A percentile compares a stretch with the other conserved stretches of the same genome.
Evolutionary conservation across 2,113 vertebrate species (phyloP).

Genomic region (Archilochus colubris): DNA sequence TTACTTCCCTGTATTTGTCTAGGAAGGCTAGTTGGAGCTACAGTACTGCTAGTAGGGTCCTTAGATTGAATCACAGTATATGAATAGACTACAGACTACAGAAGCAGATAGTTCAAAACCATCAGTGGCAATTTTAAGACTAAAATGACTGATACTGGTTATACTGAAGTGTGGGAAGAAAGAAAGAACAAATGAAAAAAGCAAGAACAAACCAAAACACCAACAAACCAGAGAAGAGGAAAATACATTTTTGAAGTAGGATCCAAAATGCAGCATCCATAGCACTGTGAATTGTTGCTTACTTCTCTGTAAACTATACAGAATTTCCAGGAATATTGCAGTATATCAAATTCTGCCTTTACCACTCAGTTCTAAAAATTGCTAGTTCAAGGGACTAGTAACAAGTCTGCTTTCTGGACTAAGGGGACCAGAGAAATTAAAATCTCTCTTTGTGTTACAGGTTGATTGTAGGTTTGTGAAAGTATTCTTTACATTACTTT

Average conservation of each 20-base stretch:
- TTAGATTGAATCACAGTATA: neutral
- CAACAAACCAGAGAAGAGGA: too few relatives aligned
- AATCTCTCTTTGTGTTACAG: neutral
- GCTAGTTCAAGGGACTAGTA: neutral
- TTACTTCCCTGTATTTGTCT: neutral
- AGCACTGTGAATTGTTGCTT: neutral
- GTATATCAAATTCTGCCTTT: neutral
- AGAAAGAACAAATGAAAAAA: neutral
- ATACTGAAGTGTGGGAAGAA: neutral
- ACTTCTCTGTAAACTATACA: neutral
- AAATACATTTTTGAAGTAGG: rapidly evolving
- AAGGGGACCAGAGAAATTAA: neutral
- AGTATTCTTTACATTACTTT: neutral
- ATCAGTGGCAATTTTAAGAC: neutral
- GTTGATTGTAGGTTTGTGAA: neutral
- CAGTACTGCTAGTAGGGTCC: neutral
- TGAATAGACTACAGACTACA: neutral
- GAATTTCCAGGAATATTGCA: neutral
- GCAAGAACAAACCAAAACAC: too few relatives aligned
- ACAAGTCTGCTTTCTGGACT: neutral
- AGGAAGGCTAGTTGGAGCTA: neutral
- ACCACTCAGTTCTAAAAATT: neutral
- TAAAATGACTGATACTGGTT: neutral
- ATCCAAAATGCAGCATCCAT: neutral
- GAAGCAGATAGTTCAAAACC: neutral